Evolutionary conservation across 2,113 vertebrate species (phyloP), one percentile per base, ranked within the genome.

Genomic region (Laticauda laticaudata): DNA sequence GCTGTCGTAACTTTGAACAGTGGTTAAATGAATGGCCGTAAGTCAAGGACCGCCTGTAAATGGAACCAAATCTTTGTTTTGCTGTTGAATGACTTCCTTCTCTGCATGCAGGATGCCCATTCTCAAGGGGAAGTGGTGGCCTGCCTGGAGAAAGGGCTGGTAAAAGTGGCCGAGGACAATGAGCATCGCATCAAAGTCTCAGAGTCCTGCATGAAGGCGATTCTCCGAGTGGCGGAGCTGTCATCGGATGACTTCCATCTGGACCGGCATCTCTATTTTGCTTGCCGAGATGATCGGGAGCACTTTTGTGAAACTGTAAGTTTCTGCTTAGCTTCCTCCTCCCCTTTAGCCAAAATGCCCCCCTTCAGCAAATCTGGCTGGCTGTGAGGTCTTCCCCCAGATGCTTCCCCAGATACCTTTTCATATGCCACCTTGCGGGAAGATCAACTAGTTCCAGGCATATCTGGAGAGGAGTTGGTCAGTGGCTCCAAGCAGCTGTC

Each of bases 41-140:
- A 69, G 29, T 34, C 64, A 69, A 34, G 5, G 5, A 69, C 11
- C 4, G 2, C 12, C 61, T n/a, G 11, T 81, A 81, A 43, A 43
- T 43, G 21, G 18, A 43, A 10, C 34, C 34, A 3, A 4, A 20
- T 15, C 0, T 69, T 18, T 48, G 8, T 20, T 24, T 14, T 55
- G 12, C 43, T 26, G 9, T 10, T 51, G 55, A 7, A 11, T 85
- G 57, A 8, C 39, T 12, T 88, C n/a, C 18, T 43, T 92, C 14
- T 86, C 90, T 12, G 94, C 29, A 0, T 91, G 15, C 94, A 99
- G 99, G 99, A 99, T 95, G 89, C 98, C 91, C 99, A 99, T 96
- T 99, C 99, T 2, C 99, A 99, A 96, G 99, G 99, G 1, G 99
- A 99, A 91, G 99, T 99, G 93, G 99, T 99, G 1, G 98, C 99